These are phyloP conservation scores for Choreutis nemorana DNA, from an alignment of 2,888 invertebrate species.

Conservation along the genomic window DNA sequence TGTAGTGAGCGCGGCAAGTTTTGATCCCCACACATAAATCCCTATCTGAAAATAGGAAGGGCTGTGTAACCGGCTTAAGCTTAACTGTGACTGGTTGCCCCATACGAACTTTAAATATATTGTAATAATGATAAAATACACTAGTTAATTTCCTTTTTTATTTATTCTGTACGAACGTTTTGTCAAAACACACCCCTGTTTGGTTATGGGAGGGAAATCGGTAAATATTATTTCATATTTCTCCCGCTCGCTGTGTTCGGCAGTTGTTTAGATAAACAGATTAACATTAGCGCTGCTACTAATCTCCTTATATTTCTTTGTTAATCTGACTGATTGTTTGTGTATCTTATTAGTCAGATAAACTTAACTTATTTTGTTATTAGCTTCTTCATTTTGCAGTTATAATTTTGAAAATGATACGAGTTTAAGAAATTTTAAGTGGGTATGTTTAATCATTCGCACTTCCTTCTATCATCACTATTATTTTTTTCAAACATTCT, in stretches of 20 bases:
- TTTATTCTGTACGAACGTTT: constrained; percentile 47
- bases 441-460: too few relatives aligned
- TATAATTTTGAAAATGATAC: too few relatives aligned
- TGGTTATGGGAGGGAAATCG: constrained; percentile 23
- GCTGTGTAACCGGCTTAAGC: constrained; percentile 65
- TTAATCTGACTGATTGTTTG: constrained; percentile 33
- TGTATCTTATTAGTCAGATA: too few relatives aligned
- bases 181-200: constrained; percentile 39
- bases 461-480: too few relatives aligned
- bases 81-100: constrained; percentile 61
- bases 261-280: constrained; percentile 42
- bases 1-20: constrained; percentile 33
- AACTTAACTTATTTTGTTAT: too few relatives aligned
- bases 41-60: constrained; percentile 65
- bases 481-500: too few relatives aligned
- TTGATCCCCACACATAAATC: constrained; percentile 66
- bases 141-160: constrained; percentile 52
- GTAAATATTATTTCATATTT: constrained; percentile 59
- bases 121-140: constrained; percentile 63
- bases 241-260: constrained; percentile 21
- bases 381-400: too few relatives aligned
- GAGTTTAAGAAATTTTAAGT: too few relatives aligned
- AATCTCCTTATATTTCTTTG: constrained; percentile 42
- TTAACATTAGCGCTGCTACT: constrained; percentile 40
- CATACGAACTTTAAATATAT: constrained; percentile 60